Evolutionary conservation across 2,797 vertebrate species (phyloP).

Genomic region (Sitta carolinensis): DNA sequence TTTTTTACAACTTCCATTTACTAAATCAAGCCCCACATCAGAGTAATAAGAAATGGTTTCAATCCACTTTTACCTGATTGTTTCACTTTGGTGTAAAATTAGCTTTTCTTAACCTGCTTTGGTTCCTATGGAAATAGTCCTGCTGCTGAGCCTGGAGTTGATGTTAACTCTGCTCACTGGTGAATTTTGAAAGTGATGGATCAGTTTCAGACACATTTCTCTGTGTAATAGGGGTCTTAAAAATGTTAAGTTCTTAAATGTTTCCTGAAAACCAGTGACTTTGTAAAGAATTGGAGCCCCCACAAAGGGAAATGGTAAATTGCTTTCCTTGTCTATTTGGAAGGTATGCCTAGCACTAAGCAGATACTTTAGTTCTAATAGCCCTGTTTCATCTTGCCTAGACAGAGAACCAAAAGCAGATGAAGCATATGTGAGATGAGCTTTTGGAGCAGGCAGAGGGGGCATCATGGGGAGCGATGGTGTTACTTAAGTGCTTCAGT

Average conservation of each 20-base stretch:
- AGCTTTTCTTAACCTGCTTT: neutral
- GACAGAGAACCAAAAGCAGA: neutral
- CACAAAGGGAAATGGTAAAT: neutral
- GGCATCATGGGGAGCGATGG: fast-evolving
- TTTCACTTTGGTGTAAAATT: neutral
- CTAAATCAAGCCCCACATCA: neutral
- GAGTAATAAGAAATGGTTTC: neutral
- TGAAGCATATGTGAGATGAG: neutral
- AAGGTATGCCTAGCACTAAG: neutral
- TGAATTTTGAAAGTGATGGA: neutral
- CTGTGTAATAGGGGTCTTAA: neutral
- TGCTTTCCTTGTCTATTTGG: neutral
- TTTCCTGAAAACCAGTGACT: neutral
- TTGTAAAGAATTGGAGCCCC: neutral
- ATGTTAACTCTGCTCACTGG: neutral
- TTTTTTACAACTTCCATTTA: neutral
- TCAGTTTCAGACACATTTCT: neutral
- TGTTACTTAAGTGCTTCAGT: neutral
- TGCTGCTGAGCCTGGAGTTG: neutral
- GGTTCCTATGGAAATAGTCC: neutral
- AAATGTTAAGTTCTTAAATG: neutral
- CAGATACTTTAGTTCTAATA: neutral
- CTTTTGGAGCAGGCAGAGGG: neutral
- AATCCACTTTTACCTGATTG: neutral
- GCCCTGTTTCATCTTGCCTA: neutral